Percentiles rank a stretch among this genome's conserved stretches.
Conservation (phyloP, 2,797 vertebrate genomes). For the Tinamus major region DNA sequence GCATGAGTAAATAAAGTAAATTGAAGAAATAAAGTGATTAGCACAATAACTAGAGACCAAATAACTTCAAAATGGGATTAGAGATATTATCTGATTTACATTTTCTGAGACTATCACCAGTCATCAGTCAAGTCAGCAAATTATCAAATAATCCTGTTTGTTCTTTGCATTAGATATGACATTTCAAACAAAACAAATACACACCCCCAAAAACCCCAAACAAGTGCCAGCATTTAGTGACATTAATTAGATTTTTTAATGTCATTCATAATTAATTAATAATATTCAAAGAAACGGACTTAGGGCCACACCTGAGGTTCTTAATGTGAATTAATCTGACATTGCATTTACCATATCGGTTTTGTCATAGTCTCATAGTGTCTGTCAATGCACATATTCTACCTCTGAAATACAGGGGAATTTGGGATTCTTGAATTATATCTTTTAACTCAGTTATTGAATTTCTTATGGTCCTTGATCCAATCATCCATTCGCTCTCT, state of each 20-base stretch:
- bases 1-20: not conserved
- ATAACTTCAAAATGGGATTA: not conserved
- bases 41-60: not conserved
- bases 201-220: not conserved
- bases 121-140: not conserved
- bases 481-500: not conserved
- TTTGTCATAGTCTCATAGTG: not conserved
- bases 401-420: not conserved
- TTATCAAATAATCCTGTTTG: not conserved
- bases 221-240: not conserved
- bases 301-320: not conserved
- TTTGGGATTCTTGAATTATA: not conserved
- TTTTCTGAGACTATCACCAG: not conserved
- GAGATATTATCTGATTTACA: not conserved
- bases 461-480: not conserved
- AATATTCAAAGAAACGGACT: not conserved
- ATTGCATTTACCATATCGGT: not conserved
- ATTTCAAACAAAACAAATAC: not conserved
- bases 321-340: not conserved
- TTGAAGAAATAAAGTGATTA: slow-evolving; percentile 9
- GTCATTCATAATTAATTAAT: not conserved
- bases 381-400: not conserved
- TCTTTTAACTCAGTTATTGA: not conserved
- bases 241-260: not conserved
- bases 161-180: not conserved